phyloP scores from a whole-genome alignment of 2,113 vertebrate genomes.

The Chitala chitala region DNA sequence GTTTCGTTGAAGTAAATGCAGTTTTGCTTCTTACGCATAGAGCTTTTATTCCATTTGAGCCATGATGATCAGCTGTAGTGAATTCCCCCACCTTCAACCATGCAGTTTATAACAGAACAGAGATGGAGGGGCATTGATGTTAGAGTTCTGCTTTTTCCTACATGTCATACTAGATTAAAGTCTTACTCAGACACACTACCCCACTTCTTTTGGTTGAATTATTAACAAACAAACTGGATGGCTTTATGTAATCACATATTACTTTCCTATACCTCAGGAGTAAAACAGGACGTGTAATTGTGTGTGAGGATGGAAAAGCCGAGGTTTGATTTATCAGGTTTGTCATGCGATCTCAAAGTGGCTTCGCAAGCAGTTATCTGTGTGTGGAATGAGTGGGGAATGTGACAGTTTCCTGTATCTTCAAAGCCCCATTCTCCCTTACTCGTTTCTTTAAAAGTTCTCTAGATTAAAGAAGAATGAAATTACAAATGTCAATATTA shows the following conservation, averaged over 20 bases:
- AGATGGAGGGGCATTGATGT: background rate
- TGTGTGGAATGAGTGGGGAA: background rate
- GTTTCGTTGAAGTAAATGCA: background rate
- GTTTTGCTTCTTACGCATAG: too few relatives aligned
- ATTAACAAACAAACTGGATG: conserved; percentile 18
- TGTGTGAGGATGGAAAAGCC: background rate
- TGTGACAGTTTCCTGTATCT: too few relatives aligned
- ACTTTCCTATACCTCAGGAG: background rate
- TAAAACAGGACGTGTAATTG: background rate
- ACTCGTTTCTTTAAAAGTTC: too few relatives aligned
- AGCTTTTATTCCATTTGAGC: background rate
- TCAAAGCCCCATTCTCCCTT: too few relatives aligned
- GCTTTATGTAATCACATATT: conserved; percentile 22
- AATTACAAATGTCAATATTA: too few relatives aligned
- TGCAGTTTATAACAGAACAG: too few relatives aligned
- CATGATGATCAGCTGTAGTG: background rate
- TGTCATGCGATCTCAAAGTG: background rate
- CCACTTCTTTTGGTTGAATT: conserved; percentile 14
- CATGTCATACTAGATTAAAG: conserved; percentile 13
- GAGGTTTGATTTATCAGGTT: conserved; percentile 13
- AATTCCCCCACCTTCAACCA: background rate
- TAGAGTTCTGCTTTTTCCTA: background rate
- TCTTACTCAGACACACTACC: conserved; percentile 16
- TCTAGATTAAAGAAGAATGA: too few relatives aligned
- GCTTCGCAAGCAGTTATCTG: background rate